Evolutionary conservation across 2,888 invertebrate genomes (phyloP).

Genomic region (Papilio demoleus): DNA sequence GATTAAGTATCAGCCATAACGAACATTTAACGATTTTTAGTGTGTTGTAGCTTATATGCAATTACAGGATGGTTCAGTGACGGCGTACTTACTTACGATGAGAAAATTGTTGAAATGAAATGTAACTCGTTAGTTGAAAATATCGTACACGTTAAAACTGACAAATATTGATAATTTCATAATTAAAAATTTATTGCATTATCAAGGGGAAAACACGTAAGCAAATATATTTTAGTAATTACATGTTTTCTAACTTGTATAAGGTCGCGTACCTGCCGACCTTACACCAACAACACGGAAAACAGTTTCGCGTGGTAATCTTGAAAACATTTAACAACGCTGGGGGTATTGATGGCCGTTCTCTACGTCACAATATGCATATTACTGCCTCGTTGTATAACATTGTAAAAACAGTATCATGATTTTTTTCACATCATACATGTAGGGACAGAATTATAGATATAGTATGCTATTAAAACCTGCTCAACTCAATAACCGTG

Average conservation of each 20-base stretch:
- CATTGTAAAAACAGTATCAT: not conserved
- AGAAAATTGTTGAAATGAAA: not conserved
- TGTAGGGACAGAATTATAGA: not conserved
- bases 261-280: slow-evolving; percentile 1
- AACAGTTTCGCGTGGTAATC: slow-evolving; percentile 1
- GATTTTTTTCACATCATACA: not conserved
- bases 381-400: not conserved
- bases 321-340: slow-evolving; percentile 15
- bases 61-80: not conserved
- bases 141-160: too few species aligned
- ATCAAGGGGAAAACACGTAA: not conserved
- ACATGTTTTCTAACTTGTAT: not conserved
- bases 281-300: slow-evolving; percentile 12
- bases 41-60: not conserved
- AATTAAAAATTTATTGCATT: not conserved
- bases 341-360: not conserved
- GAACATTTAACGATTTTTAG: too few species aligned
- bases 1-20: too few species aligned
- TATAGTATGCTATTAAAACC: not conserved
- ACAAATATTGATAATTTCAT: not conserved
- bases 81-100: not conserved
- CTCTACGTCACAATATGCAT: slow-evolving; percentile 8
- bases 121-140: not conserved
- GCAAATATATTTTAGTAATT: not conserved
- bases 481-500: not conserved